These are phyloP conservation scores for Cherax destructor DNA, from an alignment of 1,140 invertebrate genomes.

Conservation along the genomic window DNA sequence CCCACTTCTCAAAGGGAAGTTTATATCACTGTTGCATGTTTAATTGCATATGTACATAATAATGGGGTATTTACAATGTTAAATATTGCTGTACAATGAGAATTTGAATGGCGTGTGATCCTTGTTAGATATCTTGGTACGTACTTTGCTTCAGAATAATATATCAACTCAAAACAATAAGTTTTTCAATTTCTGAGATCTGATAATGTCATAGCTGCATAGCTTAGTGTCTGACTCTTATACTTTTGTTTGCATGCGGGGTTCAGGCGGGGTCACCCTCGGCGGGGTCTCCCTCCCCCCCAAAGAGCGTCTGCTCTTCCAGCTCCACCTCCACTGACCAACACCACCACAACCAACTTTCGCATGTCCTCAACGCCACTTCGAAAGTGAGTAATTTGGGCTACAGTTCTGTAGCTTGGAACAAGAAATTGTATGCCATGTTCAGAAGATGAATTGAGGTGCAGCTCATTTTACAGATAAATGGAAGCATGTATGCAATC, in stretches of 20 bases:
- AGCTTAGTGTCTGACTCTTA: constrained; percentile 38
- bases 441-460: not conserved
- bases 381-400: constrained; percentile 59
- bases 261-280: constrained; percentile 64
- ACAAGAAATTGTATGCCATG: not conserved
- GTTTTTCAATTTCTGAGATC: not conserved
- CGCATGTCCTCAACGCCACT: constrained; percentile 65
- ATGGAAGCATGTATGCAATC: no score
- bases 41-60: no score
- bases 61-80: no score
- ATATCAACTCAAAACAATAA: not conserved
- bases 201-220: constrained; percentile 2
- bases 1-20: no score
- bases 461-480: not conserved
- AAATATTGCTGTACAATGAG: not conserved
- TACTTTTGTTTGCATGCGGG: constrained; percentile 41
- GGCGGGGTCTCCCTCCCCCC: constrained; percentile 75
- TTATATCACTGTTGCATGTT: no score
- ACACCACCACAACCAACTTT: constrained; percentile 50
- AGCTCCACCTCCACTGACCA: constrained; percentile 81
- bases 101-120: not conserved
- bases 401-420: not conserved
- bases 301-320: constrained; percentile 80
- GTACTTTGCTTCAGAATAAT: not conserved
- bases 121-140: not conserved